Base-by-base conservation (phyloP, 2,888 invertebrate genomes). In the Caenorhabditis angaria region DNA sequence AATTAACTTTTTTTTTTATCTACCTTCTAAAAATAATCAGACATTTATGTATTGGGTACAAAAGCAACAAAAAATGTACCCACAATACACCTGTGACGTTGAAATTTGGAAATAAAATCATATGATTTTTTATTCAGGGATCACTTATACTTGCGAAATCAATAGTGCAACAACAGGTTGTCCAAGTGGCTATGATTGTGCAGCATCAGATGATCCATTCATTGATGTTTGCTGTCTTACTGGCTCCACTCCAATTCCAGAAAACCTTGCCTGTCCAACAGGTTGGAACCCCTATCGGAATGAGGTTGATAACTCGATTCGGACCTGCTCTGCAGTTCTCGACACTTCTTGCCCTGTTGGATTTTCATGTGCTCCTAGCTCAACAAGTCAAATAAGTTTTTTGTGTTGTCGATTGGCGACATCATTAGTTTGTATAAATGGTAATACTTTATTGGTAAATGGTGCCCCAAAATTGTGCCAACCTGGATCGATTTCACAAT, bases 321-420 rank as follows among this genome's bases (percentile, higher is more conserved):
- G 74, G 10, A 74, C 73, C 3, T 82, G 82, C 35, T 55, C 76
- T 0, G 71, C 72, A 14, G 67, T 77, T 4, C 25, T 70, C 0
- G 82, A 82, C 66, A 75, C 63, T 55, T 74, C 78, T 27, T 82
- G 82, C 65, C 80, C 82, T 0, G 58, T 61, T 47, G 82, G 82
- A 3, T 82, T 72, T 64, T 82, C 82, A 0, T 82, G 80, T 65
- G 78, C 81, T 24, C 81, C 82, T 0, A 67, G 65, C 10, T 69
- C 66, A 32, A 27, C 63, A 25, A 58, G 70, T 1, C 64, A 78
- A 22, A 41, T 18, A 12, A 41, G 14, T 6, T 86, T 81, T 55
- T 51, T 83, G 6, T 85, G 86, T 62, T 86, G 85, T 57, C 77
- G 85, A 1, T 56, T 85, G n/a, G 83, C 86, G 8, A 65, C 76